Base-by-base conservation (phyloP, 2,113 vertebrate species). In the Podocnemis expansa region DNA sequence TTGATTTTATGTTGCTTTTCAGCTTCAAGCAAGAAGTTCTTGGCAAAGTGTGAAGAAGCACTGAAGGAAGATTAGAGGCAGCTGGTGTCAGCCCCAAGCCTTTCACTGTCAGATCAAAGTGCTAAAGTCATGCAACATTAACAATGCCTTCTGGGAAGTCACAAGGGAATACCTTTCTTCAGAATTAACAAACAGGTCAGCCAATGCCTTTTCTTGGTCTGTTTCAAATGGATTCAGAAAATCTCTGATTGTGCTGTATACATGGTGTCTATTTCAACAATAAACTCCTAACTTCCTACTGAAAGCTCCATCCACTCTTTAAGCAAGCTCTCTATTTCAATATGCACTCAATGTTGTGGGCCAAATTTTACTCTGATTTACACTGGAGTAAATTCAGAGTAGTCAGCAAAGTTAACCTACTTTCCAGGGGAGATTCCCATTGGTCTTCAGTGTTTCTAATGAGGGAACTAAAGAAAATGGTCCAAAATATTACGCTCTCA, bases 81-180 rank as follows among this genome's bases (percentile, higher is more conserved):
- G 82, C 52, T 89, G 76, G 84, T 91, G 43, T 82, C 82, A 79
- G 70, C 47, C 93, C 34, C 1, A 1, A 80, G 55, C 16, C 45
- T 67, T 88, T 63, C 82, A 78, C 56, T 63, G 41, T 43, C 6
- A 6, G 55, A 95, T 95, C 41, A 93, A 93, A 94, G n/a, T 79
- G 27, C 55, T 92, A 2, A 5, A 67, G 1, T 29, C 54, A 89
- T 13, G 41, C 34, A 94, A 80, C 75, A 82, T 90, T 89, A 90
- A 93, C 85, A 87, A 94, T 90, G 78, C 22, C 73, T 82, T 93
- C 45, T 82, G 63, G 85, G 84, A 97, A 87, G 79, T 89, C 86
- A 93, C 45, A 89, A 76, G 76, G 73, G 17, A 96, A 8, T n/a
- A 67, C 0, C 0, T 6, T 13, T 54, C 29, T 88, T 27, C 63